These are phyloP conservation scores for Phoronis australis DNA, from an alignment of 2,888 invertebrate species.

Conservation along the genomic window DNA sequence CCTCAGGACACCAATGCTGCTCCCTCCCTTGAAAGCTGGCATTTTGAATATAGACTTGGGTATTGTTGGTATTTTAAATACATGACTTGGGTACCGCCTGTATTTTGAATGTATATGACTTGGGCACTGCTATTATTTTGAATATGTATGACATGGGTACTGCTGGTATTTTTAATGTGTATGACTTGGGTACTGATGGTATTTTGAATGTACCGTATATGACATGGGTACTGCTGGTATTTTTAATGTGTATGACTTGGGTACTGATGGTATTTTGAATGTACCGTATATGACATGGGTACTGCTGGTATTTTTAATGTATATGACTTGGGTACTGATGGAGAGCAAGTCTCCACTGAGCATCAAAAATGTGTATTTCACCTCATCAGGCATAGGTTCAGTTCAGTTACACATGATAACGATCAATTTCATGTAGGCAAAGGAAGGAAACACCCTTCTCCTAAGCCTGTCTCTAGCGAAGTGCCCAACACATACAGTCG, in stretches of 20 bases:
- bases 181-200: background rate
- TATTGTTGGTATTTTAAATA: background rate
- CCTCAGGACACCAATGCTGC: no score
- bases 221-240: background rate
- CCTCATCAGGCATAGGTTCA: no score
- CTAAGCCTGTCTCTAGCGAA: no score
- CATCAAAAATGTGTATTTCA: no score
- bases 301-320: no score
- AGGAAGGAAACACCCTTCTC: no score
- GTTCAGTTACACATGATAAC: no score
- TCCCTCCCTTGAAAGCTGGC: no score
- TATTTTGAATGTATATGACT: background rate
- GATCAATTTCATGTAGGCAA: no score
- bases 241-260: background rate
- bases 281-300: background rate
- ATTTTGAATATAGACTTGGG: background rate
- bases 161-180: background rate
- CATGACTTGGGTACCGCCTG: background rate
- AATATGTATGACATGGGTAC: background rate
- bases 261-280: background rate
- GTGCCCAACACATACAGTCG: no score
- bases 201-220: background rate
- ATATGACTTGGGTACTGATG: no score
- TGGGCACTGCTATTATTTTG: background rate
- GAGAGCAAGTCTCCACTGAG: no score